Percentiles rank a stretch among this genome's conserved stretches.
Evolutionary conservation across 2,113 vertebrate species (phyloP).

Genomic region (Gavia stellata): DNA sequence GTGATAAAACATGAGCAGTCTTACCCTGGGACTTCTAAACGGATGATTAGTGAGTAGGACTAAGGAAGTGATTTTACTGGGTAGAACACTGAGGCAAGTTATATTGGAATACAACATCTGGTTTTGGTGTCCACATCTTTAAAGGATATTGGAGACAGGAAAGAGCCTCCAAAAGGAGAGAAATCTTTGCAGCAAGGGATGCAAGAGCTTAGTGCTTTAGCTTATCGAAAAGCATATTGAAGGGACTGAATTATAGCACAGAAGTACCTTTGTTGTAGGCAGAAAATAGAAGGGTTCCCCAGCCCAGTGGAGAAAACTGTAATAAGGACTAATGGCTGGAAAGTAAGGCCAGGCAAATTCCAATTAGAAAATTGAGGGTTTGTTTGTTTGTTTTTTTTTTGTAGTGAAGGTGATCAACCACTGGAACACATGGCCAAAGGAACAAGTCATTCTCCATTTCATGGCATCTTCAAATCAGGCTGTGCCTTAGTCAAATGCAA

Average conservation of each 20-base stretch:
- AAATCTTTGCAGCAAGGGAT: neutral
- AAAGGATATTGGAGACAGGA: neutral
- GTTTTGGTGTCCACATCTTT: neutral
- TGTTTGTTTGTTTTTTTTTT: too few species aligned
- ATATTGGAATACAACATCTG: neutral
- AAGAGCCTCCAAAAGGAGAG: neutral
- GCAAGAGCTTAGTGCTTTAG: neutral
- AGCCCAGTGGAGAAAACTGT: neutral
- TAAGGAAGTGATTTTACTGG: conserved; percentile 4
- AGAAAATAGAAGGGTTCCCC: neutral
- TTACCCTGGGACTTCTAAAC: neutral
- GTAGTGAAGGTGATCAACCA: neutral
- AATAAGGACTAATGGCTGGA: neutral
- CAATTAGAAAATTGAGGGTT: neutral
- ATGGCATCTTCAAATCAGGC: neutral
- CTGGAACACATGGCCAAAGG: neutral
- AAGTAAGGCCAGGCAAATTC: neutral
- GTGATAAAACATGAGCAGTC: neutral
- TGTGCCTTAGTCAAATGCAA: neutral
- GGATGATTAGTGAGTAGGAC: neutral
- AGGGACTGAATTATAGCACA: neutral
- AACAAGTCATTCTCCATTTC: neutral
- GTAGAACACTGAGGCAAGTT: neutral
- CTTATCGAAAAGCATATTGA: neutral
- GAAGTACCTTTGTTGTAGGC: neutral